phyloP scores from a whole-genome alignment of 2,888 invertebrate species.

The Heliothis peltigera region DNA sequence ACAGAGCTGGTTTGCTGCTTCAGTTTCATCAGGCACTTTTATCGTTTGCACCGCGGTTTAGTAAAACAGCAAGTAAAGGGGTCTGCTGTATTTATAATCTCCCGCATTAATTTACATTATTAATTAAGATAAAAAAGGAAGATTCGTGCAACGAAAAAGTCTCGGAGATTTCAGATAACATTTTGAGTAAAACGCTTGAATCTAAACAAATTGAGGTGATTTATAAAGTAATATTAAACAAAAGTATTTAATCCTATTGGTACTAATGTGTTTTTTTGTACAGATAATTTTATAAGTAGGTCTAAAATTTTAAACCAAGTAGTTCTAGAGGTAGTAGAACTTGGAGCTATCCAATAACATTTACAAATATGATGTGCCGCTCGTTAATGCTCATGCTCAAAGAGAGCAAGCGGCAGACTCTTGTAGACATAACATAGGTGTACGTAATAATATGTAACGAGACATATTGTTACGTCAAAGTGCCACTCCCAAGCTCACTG shows the following conservation, averaged over 20 bases:
- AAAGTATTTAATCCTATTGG: not conserved
- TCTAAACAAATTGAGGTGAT: conserved; percentile 16
- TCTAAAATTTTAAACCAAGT: not conserved
- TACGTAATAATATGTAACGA: conserved; percentile 59
- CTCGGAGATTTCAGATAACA: conserved; percentile 34
- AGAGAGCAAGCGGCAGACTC: conserved; percentile 26
- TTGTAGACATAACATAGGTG: conserved; percentile 41
- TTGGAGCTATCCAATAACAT: not conserved
- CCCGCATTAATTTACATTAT: conserved; percentile 49
- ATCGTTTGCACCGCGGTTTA: conserved; percentile 24
- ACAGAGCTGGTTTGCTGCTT: too few species aligned
- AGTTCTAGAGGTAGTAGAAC: not conserved
- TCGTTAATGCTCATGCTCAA: conserved; percentile 16
- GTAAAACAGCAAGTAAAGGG: conserved; percentile 38
- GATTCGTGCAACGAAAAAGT: conserved; percentile 34
- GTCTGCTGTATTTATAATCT: conserved; percentile 49
- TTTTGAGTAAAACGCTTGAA: conserved; percentile 23
- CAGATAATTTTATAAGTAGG: not conserved
- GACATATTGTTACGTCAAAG: conserved; percentile 74
- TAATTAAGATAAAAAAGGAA: conserved; percentile 56
- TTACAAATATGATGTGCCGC: not conserved
- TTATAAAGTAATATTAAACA: conserved; percentile 13
- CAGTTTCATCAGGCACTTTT: conserved; percentile 5
- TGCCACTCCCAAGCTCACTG: conserved; percentile 80
- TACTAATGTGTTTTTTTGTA: not conserved